Evolutionary conservation across 1,140 invertebrate species (phyloP).

Genomic region (Phenacoccus solenopsis): DNA sequence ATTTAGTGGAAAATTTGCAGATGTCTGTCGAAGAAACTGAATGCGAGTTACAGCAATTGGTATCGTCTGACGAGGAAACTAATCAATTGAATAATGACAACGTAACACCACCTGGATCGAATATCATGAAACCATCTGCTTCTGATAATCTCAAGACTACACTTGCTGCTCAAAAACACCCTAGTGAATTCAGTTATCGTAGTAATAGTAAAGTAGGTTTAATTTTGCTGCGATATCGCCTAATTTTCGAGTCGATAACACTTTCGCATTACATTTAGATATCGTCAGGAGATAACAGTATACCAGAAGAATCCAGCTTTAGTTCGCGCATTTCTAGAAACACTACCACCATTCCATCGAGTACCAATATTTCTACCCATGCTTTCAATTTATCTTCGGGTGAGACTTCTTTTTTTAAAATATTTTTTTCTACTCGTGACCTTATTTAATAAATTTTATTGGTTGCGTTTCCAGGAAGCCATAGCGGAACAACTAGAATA

Average conservation of each 20-base stretch:
- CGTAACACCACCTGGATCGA: constrained; percentile 1
- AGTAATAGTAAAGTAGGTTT: constrained; percentile 23
- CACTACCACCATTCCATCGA: background rate
- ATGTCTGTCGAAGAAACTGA: constrained; percentile 27
- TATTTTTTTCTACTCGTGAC: background rate
- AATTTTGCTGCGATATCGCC: background rate
- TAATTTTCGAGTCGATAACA: background rate
- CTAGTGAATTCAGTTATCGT: constrained; percentile 22
- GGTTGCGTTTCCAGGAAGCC: constrained; percentile 13
- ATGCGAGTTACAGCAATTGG: constrained; percentile 28
- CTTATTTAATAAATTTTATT: background rate
- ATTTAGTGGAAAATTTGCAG: background rate
- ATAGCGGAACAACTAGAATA: background rate
- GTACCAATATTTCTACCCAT: background rate
- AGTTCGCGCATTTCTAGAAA: background rate
- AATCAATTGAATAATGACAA: background rate
- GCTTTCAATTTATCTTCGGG: background rate
- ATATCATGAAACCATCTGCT: constrained; percentile 24
- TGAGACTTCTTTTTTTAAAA: background rate
- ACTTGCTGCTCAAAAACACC: constrained; percentile 24
- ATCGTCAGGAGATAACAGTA: background rate
- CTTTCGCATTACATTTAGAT: background rate
- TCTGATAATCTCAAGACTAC: constrained; percentile 24
- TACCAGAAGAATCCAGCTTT: background rate
- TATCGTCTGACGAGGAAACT: constrained; percentile 25